A percentile compares a stretch with the other conserved stretches of the same genome.
These are phyloP conservation scores for Didymodactylos carnosus DNA, from an alignment of 2,888 invertebrate genomes.

Conservation along the genomic window DNA sequence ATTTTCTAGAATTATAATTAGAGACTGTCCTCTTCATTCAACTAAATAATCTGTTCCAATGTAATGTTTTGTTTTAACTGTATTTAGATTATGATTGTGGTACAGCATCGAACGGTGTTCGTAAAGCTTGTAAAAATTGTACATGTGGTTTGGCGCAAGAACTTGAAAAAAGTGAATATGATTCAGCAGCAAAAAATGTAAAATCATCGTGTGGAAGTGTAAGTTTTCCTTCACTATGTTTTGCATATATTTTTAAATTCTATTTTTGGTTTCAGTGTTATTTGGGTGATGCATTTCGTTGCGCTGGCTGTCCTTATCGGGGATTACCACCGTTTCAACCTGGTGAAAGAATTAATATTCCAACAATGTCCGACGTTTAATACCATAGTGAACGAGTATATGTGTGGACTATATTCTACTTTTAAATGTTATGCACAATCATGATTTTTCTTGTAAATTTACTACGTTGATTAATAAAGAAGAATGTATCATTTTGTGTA, in stretches of 20 bases:
- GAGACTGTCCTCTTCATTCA: no score
- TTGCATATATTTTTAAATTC: neutral
- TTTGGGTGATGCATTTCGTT: slow-evolving; percentile 92
- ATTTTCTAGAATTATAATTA: no score
- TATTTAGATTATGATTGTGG: slow-evolving; percentile 1
- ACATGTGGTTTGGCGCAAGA: slow-evolving; percentile 90
- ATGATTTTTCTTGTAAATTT: no score
- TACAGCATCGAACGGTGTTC: neutral
- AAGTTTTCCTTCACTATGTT: neutral
- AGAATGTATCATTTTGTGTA: no score
- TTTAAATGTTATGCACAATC: no score
- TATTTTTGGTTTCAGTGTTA: neutral
- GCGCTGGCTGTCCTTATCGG: slow-evolving; percentile 81
- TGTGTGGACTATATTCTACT: no score
- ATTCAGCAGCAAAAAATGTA: slow-evolving; percentile 21
- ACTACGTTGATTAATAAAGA: no score
- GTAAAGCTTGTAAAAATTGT: slow-evolving; percentile 75
- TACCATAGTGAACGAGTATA: no score
- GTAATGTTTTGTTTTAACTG: neutral
- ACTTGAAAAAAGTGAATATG: slow-evolving; percentile 45
- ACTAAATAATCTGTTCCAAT: no score
- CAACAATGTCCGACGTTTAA: neutral
- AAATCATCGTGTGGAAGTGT: slow-evolving; percentile 73
- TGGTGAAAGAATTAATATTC: slow-evolving; percentile 45
- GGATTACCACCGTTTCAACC: slow-evolving; percentile 99